Base-by-base conservation (phyloP, 2,888 invertebrate genomes). In the Scaptomyza caliginosa region DNA sequence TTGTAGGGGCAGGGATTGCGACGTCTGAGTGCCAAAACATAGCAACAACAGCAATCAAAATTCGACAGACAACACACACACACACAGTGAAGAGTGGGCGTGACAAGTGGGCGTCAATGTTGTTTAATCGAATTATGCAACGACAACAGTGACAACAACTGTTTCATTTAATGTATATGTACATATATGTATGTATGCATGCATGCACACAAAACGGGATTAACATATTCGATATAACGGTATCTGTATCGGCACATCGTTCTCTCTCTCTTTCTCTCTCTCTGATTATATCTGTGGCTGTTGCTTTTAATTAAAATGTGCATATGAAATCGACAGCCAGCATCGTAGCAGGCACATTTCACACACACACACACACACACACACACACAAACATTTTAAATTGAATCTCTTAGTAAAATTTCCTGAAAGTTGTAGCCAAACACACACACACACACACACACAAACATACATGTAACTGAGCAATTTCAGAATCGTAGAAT, bases 121-220 rank as follows among this genome's bases (percentile, higher is more conserved):
- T 67, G 64, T 62, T 75, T 83, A 86, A 83, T 77, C 86, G 84
- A 84, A 86, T 86, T 83, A 86, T 73, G 75, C 84, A 69, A 54
- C 43, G 46, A 50, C 63, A 67, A 58, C 43, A 43, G 17, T 59
- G 67, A 58, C 68, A 43, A 59, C 74, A 74, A 32, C 46, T 13
- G 46, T 50, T 50, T 3, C n/a, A 16, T 16, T 45, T 10, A 13
- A 13, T 6, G 3, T 40, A 4, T 13, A 13, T 21, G 16, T 13
- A 7, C 4, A 19, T 19, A 8, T 5, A 3, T 21, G n/a, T 23
- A 13, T 13, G 13, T n/a, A 28, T 11, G 11, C 5, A 5, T 7
- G 13, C 6, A 32, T n/a, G 2, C 60, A 62, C 72, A 74, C 45
- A 70, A 67, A 78, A 85, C 69, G 62, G 67, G 59, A 86, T 80